Evolutionary conservation across 2,888 invertebrate species (phyloP).

Genomic region (Epirrita christyi): DNA sequence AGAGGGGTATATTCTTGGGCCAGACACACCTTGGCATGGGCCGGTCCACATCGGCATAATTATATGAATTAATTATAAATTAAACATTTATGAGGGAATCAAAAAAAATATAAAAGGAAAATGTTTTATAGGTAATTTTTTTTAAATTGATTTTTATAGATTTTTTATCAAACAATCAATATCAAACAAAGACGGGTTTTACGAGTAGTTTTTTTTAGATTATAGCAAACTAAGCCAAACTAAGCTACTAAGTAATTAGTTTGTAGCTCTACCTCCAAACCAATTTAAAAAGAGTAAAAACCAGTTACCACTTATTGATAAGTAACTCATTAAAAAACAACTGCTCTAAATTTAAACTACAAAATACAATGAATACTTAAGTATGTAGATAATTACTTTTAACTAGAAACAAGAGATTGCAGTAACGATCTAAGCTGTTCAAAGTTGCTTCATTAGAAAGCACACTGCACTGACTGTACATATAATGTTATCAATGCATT

Average conservation of each 20-base stretch:
- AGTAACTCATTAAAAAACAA: not conserved
- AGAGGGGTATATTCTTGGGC: no score
- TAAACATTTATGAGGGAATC: no score
- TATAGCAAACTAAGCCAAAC: no score
- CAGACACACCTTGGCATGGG: no score
- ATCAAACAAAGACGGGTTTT: not conserved
- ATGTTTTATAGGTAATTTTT: no score
- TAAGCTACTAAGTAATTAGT: no score
- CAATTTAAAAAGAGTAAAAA: not conserved
- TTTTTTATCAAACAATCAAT: no score
- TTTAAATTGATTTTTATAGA: no score
- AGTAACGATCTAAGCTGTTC: not conserved
- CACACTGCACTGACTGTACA: slow-evolving; percentile 9
- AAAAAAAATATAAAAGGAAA: no score
- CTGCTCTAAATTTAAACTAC: no score
- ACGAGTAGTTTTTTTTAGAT: not conserved
- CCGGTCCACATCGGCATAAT: no score
- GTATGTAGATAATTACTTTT: not conserved
- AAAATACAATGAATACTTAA: not conserved
- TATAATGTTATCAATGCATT: slow-evolving; percentile 14
- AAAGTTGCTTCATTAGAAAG: slow-evolving; percentile 23
- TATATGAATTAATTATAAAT: no score
- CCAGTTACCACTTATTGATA: not conserved
- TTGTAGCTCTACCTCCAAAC: not conserved
- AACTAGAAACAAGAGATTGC: not conserved